Evolutionary conservation across 2,888 invertebrate genomes (phyloP).

Genomic region (Athalia cordata): DNA sequence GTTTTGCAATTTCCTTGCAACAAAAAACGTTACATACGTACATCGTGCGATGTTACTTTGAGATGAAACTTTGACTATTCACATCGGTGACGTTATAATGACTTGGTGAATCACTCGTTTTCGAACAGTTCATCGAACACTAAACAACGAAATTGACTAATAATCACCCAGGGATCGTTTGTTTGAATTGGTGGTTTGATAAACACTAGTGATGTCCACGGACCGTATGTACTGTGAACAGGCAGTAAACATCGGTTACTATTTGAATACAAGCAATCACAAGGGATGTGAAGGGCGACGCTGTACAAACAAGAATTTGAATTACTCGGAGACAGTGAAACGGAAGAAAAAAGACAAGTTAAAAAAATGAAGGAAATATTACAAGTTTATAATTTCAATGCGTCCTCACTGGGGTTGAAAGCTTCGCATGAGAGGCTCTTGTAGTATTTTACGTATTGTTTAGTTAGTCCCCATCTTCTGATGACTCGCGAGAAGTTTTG

Average conservation of each 20-base stretch:
- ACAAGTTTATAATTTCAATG: not conserved
- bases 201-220: slow-evolving; percentile 7
- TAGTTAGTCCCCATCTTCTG: not conserved
- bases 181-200: slow-evolving; percentile 23
- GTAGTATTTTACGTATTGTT: not conserved
- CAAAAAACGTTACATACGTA: too few species aligned
- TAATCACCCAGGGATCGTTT: slow-evolving; percentile 39
- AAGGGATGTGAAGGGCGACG: not conserved
- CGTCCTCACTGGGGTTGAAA: not conserved
- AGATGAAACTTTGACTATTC: too few species aligned
- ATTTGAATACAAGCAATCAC: slow-evolving; percentile 24
- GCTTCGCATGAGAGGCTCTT: not conserved
- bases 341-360: too few species aligned
- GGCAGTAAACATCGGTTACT: slow-evolving; percentile 23
- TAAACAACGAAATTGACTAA: slow-evolving; percentile 37
- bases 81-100: too few species aligned
- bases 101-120: not conserved
- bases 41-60: too few species aligned
- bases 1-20: too few species aligned
- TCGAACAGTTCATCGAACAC: slow-evolving; percentile 3
- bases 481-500: not conserved
- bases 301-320: slow-evolving; percentile 3
- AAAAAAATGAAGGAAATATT: not conserved
- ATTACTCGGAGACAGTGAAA: not conserved
- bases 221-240: slow-evolving; percentile 12